These are phyloP conservation scores for Macrocentrus cingulum DNA, from an alignment of 1,140 invertebrate species.

Conservation along the genomic window DNA sequence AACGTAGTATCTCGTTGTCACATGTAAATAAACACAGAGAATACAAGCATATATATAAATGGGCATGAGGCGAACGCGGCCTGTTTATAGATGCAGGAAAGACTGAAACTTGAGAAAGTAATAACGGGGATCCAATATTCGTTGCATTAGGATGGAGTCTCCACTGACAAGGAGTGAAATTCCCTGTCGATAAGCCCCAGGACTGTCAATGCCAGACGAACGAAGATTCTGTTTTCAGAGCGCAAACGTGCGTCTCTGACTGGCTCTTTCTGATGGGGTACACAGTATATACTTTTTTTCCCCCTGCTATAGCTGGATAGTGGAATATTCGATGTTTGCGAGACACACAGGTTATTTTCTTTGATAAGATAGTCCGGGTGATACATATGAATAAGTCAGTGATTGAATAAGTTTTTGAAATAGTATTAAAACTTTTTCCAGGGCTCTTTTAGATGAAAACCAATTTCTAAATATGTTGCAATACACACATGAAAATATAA, in stretches of 20 bases:
- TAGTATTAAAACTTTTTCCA: too few species aligned
- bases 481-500: too few species aligned
- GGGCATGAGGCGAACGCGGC: slow-evolving; percentile 32
- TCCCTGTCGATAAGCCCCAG: slow-evolving; percentile 42
- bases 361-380: too few species aligned
- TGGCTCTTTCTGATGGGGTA: background rate
- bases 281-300: background rate
- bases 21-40: background rate
- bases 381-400: too few species aligned
- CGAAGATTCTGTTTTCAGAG: background rate
- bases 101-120: slow-evolving; percentile 49
- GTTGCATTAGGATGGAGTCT: slow-evolving; percentile 47
- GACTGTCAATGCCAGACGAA: slow-evolving; percentile 48
- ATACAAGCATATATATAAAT: slow-evolving; percentile 10
- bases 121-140: slow-evolving; percentile 58
- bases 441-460: too few species aligned
- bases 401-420: too few species aligned
- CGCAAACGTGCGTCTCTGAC: too few species aligned
- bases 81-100: slow-evolving; percentile 14
- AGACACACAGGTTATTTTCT: too few species aligned
- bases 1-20: slow-evolving; percentile 9
- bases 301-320: too few species aligned
- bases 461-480: too few species aligned
- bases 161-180: slow-evolving; percentile 52
- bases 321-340: too few species aligned